phyloP scores from a whole-genome alignment of 2,888 invertebrate genomes.

The Tipula lateralis region DNA sequence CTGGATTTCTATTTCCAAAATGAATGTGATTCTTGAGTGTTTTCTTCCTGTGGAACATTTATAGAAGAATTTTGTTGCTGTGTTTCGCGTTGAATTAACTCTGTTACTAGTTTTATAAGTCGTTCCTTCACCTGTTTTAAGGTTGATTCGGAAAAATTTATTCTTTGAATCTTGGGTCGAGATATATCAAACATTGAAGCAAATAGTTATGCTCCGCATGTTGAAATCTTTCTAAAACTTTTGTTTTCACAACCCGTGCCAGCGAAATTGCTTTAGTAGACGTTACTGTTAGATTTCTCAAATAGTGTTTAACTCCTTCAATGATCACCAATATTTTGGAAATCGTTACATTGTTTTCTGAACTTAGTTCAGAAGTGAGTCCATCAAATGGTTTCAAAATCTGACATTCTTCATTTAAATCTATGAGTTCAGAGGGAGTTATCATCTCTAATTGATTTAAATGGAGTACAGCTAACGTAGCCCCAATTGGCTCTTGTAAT shows the following conservation, averaged over 20 bases:
- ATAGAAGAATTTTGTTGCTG: no score
- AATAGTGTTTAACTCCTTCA: conserved; percentile 31
- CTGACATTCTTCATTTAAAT: conserved; percentile 34
- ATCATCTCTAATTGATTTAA: conserved; percentile 24
- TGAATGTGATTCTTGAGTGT: no score
- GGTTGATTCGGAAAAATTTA: no score
- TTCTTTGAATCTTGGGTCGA: no score
- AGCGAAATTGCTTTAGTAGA: not conserved
- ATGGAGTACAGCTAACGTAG: conserved; percentile 25
- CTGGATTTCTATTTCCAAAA: no score
- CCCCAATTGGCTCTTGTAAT: conserved; percentile 35
- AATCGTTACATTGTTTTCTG: conserved; percentile 36
- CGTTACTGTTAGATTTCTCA: not conserved
- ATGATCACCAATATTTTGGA: conserved; percentile 38
- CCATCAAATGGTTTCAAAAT: conserved; percentile 33
- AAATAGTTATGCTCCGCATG: conserved; percentile 2
- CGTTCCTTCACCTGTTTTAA: no score
- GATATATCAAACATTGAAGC: not conserved
- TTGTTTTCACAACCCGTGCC: conserved; percentile 6
- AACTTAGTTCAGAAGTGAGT: conserved; percentile 37
- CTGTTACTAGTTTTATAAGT: no score
- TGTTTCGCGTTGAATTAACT: no score
- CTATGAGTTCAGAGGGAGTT: not conserved
- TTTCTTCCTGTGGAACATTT: no score
- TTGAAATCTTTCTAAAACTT: conserved; percentile 25